Evolutionary conservation across 2,113 vertebrate genomes (phyloP).

Genomic region (Oreotragus oreotragus): DNA sequence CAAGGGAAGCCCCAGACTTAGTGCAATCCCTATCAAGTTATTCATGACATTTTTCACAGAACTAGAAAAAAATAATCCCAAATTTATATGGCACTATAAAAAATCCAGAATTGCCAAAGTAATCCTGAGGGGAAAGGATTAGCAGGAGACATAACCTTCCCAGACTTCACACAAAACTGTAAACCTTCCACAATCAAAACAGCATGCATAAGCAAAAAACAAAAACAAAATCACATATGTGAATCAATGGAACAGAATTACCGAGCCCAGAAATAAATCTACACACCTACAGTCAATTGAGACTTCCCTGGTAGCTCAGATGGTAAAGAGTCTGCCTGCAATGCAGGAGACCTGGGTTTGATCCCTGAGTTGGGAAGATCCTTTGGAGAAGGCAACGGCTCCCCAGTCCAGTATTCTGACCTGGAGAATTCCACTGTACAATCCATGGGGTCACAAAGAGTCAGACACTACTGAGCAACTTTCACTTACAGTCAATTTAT

Average conservation of each 20-base stretch:
- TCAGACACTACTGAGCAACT: fast-evolving
- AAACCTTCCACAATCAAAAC: not conserved
- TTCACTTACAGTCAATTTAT: not conserved
- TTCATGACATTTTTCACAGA: not conserved
- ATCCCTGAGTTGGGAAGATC: not conserved
- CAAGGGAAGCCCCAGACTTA: not conserved
- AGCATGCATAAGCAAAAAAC: not conserved
- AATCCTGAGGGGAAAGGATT: not conserved
- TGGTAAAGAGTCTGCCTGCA: not conserved
- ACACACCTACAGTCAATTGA: not conserved
- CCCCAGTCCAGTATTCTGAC: not conserved
- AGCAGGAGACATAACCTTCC: not conserved
- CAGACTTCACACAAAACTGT: not conserved
- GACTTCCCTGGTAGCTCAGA: not conserved
- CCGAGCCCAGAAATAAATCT: not conserved
- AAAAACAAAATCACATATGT: not conserved
- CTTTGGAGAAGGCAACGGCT: not conserved
- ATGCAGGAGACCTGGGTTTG: not conserved
- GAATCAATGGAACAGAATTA: not conserved
- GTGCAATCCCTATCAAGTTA: not conserved
- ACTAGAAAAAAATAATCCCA: not conserved
- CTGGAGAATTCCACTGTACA: not conserved
- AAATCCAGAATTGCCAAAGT: not conserved
- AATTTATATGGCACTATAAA: not conserved
- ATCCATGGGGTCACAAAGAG: not conserved